A percentile compares a stretch with the other conserved stretches of the same genome.
Evolutionary conservation across 2,113 vertebrate genomes (phyloP).

Genomic region (Odocoileus hemionus): DNA sequence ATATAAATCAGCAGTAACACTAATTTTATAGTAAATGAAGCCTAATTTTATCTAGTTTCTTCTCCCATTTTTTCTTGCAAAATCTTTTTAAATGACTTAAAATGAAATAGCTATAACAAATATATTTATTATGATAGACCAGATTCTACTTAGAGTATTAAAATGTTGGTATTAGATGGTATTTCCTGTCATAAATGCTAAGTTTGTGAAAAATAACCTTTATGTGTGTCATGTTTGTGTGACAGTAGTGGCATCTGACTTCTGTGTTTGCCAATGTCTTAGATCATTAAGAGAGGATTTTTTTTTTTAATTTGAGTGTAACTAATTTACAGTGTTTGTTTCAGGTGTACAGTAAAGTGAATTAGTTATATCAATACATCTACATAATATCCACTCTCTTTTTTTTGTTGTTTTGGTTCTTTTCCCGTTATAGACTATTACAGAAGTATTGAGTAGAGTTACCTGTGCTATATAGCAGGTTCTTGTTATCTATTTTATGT

Average conservation of each 20-base stretch:
- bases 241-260: background rate
- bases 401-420: background rate
- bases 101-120: background rate
- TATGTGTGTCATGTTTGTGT: background rate
- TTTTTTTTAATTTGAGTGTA: background rate
- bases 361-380: background rate
- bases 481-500: background rate
- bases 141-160: background rate
- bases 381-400: background rate
- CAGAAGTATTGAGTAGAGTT: background rate
- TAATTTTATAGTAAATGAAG: background rate
- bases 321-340: background rate
- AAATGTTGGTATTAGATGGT: background rate
- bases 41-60: background rate
- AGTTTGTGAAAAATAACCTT: slow-evolving; percentile 25
- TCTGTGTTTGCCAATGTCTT: background rate
- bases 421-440: background rate
- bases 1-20: background rate
- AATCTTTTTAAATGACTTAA: slow-evolving; percentile 13
- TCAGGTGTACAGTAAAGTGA: background rate
- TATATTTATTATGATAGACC: background rate
- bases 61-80: background rate
- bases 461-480: background rate
- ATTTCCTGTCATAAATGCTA: background rate
- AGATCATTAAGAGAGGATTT: background rate